Evolutionary conservation across 2,797 vertebrate species (phyloP).

Genomic region (Coregonus ussuriensis): DNA sequence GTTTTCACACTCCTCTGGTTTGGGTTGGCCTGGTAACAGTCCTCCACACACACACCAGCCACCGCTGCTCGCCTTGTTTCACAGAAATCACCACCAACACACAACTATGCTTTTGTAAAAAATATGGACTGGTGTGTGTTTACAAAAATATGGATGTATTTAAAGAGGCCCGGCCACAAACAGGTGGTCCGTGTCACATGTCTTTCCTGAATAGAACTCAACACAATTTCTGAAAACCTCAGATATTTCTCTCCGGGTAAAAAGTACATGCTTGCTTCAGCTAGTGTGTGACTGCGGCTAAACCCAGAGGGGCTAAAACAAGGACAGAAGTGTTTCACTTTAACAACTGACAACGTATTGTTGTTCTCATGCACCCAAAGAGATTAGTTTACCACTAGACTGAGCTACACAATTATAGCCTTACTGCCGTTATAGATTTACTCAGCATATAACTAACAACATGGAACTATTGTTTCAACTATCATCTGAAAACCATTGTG

Average conservation of each 20-base stretch:
- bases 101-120: constrained; percentile 58
- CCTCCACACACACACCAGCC: constrained; percentile 17
- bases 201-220: constrained; percentile 5
- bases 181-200: constrained; percentile 29
- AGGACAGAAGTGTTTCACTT: neutral
- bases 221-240: constrained; percentile 6
- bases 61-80: constrained; percentile 37
- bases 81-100: constrained; percentile 32
- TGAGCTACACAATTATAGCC: neutral
- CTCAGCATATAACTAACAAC: neutral
- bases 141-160: constrained; percentile 33
- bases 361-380: neutral
- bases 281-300: neutral
- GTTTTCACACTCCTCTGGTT: constrained; percentile 37
- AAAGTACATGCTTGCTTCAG: neutral
- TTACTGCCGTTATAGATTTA: neutral
- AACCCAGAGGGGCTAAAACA: neutral
- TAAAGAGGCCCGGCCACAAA: constrained; percentile 41
- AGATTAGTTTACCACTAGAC: neutral
- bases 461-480: neutral
- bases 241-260: constrained; percentile 1
- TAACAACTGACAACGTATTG: neutral
- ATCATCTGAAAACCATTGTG: neutral
- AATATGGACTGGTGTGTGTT: constrained; percentile 49
- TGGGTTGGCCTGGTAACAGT: constrained; percentile 1